Evolutionary conservation across 2,797 vertebrate genomes (phyloP), one percentile per base, ranked within the genome.

Genomic region (Tapirus indicus): DNA sequence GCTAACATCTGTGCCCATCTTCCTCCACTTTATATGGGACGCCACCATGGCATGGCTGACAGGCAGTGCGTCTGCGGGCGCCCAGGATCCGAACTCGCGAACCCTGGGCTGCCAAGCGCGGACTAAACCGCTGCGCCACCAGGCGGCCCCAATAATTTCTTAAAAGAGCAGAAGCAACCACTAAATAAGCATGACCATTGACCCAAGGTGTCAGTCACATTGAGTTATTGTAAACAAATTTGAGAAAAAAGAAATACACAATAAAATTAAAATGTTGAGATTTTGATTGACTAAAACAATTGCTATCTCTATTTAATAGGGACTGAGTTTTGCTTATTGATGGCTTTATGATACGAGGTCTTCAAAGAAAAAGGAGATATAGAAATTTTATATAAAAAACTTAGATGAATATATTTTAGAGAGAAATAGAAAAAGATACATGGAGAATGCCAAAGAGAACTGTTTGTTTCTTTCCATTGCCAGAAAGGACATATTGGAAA

Each of bases 141-240:
- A n/a, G n/a, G n/a, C n/a, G n/a, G n/a, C n/a, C n/a, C n/a, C n/a
- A 95, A 27, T 88, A 71, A 90, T 88, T 94, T 97, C 13, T 93
- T 93, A 47, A 89, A 62, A 77, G 47, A 97, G 23, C n/a, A 91
- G 89, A 93, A 84, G 47, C 41, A 91, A 10, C 32, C 38, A 68
- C 52, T 96, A 54, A 88, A 49, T 89, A 58, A 92, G 32, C 8
- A 49, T 91, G 93, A 35, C 54, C 20, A 27, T 88, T 87, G 32
- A 85, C 49, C 41, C 71, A 88, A 78, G 78, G 25, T 66, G 9
- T 80, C n/a, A 90, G 6, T 64, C 41, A 72, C 41, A 75, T 35
- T 95, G 60, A 87, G 56, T 29, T 92, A 88, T n/a, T 88, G 27
- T 23, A 27, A 87, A 79, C 38, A 80, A 21, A 79, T 89, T 74